Evolutionary conservation across 1,140 invertebrate genomes (phyloP).

Genomic region (Bombus superbus): DNA sequence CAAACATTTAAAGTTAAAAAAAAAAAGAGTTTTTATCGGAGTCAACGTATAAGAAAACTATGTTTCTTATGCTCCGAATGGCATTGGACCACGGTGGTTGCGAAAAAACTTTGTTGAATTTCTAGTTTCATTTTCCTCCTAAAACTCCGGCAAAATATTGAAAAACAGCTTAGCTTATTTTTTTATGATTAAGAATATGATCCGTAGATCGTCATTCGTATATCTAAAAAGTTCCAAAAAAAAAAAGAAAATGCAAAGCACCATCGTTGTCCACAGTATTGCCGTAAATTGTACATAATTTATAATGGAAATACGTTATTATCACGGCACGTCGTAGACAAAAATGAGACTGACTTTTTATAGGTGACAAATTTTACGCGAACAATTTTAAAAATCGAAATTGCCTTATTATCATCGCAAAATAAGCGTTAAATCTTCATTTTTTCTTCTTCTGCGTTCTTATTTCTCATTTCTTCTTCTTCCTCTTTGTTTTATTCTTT

Average conservation of each 20-base stretch:
- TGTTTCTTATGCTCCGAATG: constrained; percentile 29
- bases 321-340: constrained; percentile 70
- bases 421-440: background rate
- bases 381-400: constrained; percentile 43
- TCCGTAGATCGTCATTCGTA: background rate
- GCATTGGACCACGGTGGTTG: constrained; percentile 47
- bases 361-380: constrained; percentile 69
- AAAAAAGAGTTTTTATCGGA: constrained; percentile 54
- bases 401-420: constrained; percentile 24
- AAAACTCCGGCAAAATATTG: background rate
- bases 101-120: background rate
- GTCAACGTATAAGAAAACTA: constrained; percentile 13
- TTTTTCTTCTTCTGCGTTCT: background rate
- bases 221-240: constrained; percentile 4
- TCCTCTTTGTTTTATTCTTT: background rate
- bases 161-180: background rate
- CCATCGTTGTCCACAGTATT: constrained; percentile 37
- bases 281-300: constrained; percentile 48
- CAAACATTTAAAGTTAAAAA: constrained; percentile 53
- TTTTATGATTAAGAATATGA: background rate
- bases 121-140: background rate
- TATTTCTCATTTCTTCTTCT: background rate
- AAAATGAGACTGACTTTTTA: constrained; percentile 81
- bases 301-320: constrained; percentile 38
- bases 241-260: background rate